These are phyloP conservation scores for Protomyctophum bolini DNA, from an alignment of 2,113 vertebrate genomes.

Conservation along the genomic window DNA sequence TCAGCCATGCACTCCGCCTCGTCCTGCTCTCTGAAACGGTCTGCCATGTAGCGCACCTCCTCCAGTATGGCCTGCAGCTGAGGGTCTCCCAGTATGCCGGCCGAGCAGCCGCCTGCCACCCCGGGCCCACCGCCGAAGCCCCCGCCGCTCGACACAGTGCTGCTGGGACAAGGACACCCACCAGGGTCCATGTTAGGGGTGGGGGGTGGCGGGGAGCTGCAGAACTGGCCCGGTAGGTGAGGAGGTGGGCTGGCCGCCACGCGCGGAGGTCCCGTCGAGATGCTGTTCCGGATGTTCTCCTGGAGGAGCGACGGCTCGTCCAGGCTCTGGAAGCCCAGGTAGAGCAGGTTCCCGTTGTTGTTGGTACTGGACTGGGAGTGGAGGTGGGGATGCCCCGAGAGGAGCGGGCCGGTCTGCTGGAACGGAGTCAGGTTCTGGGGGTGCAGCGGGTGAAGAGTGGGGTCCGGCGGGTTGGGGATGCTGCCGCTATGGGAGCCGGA, in stretches of 20 bases:
- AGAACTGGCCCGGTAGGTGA: slow-evolving; percentile 80
- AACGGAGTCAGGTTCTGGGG: slow-evolving; percentile 73
- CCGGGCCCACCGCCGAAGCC: slow-evolving; percentile 80
- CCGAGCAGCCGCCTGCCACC: slow-evolving; percentile 72
- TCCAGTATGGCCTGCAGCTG: slow-evolving; percentile 82
- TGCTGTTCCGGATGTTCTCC: slow-evolving; percentile 66
- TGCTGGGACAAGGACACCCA: slow-evolving; percentile 63
- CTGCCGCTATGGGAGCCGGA: slow-evolving; percentile 78
- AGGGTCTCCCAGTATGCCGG: slow-evolving; percentile 71
- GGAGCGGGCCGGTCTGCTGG: slow-evolving; percentile 64
- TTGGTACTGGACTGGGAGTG: slow-evolving; percentile 72
- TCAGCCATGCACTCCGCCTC: slow-evolving; percentile 67
- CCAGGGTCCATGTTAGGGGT: slow-evolving; percentile 68
- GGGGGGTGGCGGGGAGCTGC: slow-evolving; percentile 72
- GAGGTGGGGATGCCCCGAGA: slow-evolving; percentile 68
- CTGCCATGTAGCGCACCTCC: slow-evolving; percentile 80
- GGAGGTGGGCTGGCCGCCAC: slow-evolving; percentile 87
- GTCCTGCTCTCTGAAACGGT: slow-evolving; percentile 80
- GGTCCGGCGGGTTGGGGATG: slow-evolving; percentile 71
- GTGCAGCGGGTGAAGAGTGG: slow-evolving; percentile 70
- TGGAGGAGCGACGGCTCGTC: slow-evolving; percentile 72
- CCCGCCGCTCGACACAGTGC: slow-evolving; percentile 80
- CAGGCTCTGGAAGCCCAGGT: slow-evolving; percentile 80
- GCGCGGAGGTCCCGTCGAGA: slow-evolving; percentile 54
- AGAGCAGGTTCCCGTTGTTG: slow-evolving; percentile 81